Evolutionary conservation across 1,140 invertebrate genomes (phyloP).

Genomic region (Atta texana): DNA sequence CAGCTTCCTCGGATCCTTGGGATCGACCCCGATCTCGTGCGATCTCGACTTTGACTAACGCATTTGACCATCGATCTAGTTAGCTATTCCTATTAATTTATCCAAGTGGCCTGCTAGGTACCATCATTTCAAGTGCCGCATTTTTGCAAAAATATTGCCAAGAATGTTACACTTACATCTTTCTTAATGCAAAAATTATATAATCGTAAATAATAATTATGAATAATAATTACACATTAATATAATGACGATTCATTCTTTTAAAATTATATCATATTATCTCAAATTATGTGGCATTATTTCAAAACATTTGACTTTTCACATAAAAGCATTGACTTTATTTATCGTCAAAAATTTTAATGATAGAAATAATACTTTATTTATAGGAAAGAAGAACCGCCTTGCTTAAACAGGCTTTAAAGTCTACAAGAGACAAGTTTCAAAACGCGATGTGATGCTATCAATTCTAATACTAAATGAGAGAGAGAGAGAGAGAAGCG

Average conservation of each 20-base stretch:
- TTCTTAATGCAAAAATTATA: background rate
- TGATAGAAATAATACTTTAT: slow-evolving; percentile 8
- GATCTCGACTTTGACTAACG: slow-evolving; percentile 39
- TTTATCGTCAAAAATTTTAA: background rate
- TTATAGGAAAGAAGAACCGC: background rate
- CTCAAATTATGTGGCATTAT: background rate
- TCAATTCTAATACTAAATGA: slow-evolving; percentile 81
- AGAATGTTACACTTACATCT: background rate
- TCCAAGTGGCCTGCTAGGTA: background rate
- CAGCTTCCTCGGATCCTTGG: slow-evolving; percentile 37
- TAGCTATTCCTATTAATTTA: slow-evolving; percentile 14
- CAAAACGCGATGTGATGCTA: slow-evolving; percentile 60
- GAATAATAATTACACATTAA: background rate
- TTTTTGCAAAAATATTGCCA: background rate
- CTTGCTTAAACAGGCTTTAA: slow-evolving; percentile 23
- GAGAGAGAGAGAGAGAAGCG: slow-evolving; percentile 69
- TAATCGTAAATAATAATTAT: background rate
- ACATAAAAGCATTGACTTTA: background rate
- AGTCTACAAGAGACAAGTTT: slow-evolving; percentile 26
- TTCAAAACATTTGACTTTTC: background rate
- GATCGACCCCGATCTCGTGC: slow-evolving; percentile 50
- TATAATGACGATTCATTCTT: background rate
- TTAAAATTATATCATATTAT: background rate
- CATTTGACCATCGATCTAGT: slow-evolving; percentile 11
- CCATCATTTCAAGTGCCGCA: background rate